phyloP scores from a whole-genome alignment of 2,888 invertebrate genomes.

The Drosophila picticornis region DNA sequence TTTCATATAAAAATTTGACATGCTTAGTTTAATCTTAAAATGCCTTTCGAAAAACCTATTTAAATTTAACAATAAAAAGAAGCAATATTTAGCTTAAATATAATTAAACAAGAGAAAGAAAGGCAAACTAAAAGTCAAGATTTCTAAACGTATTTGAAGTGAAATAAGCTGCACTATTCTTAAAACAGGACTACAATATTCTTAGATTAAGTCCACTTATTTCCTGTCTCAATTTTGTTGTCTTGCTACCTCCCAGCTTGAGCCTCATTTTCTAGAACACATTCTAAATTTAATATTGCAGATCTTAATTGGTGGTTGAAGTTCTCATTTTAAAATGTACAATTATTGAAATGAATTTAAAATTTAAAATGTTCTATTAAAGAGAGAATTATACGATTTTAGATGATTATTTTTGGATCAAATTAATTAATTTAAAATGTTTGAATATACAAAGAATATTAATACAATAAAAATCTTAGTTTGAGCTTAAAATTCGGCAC shows the following conservation, averaged over 20 bases:
- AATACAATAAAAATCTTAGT: neutral
- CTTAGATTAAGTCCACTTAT: neutral
- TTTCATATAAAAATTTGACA: neutral
- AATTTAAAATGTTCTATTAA: neutral
- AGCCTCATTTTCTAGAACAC: neutral
- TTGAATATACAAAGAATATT: neutral
- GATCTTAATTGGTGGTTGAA: neutral
- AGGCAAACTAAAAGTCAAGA: neutral
- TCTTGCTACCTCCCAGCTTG: neutral
- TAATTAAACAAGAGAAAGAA: neutral
- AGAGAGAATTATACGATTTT: neutral
- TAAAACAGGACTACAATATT: neutral
- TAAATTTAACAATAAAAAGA: neutral
- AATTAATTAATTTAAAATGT: neutral
- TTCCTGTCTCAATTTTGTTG: fast-evolving
- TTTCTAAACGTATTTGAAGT: neutral
- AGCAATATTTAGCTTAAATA: neutral
- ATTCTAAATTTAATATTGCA: neutral
- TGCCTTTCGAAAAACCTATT: neutral
- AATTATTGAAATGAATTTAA: neutral
- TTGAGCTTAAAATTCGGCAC: neutral
- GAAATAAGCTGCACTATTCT: neutral
- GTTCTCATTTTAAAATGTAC: neutral
- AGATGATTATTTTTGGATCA: neutral
- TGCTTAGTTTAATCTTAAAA: neutral